phyloP scores from a whole-genome alignment of 2,797 vertebrate genomes.

The Graptemys geographica region DNA sequence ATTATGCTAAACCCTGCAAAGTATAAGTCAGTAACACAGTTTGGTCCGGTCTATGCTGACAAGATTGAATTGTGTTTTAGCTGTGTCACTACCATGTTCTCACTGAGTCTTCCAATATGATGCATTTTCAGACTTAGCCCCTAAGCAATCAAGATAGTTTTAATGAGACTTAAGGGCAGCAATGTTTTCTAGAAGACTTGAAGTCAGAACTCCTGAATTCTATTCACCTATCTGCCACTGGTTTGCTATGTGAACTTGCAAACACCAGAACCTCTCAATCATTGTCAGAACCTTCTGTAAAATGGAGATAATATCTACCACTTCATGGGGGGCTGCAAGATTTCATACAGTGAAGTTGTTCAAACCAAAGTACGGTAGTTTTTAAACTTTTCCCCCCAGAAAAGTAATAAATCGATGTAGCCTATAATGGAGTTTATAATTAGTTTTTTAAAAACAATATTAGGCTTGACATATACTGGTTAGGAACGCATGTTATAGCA shows the following conservation, averaged over 20 bases:
- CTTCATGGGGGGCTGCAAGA: not conserved
- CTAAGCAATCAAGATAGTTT: not conserved
- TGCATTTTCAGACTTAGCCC: not conserved
- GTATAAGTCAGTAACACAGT: not conserved
- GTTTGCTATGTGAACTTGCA: not conserved
- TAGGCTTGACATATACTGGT: no score
- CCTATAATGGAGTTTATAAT: no score
- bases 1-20: not conserved
- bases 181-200: not conserved
- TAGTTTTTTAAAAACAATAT: no score
- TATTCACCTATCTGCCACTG: not conserved
- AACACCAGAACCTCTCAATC: no score
- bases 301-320: not conserved
- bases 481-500: not conserved
- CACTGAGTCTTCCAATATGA: not conserved
- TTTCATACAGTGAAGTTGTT: no score
- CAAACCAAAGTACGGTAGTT: no score
- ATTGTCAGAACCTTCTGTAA: not conserved
- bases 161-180: not conserved
- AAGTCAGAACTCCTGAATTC: not conserved
- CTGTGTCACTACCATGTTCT: not conserved
- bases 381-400: no score
- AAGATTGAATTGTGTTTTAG: not conserved
- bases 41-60: not conserved
- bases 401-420: no score